Evolutionary conservation across 2,888 invertebrate species (phyloP).

Genomic region (Hydropsyche betteni): DNA sequence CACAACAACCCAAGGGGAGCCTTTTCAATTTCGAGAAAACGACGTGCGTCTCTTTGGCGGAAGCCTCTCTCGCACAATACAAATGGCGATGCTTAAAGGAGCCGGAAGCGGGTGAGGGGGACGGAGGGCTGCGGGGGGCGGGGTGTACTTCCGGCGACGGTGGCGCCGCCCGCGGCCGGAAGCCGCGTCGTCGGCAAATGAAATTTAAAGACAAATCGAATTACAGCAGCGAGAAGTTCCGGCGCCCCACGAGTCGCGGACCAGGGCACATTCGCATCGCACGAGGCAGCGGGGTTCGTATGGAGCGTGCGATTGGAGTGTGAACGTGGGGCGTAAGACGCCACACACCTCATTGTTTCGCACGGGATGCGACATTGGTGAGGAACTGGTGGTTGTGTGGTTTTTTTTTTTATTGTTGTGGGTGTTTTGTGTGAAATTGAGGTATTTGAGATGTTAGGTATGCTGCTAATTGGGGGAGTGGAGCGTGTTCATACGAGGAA

Average conservation of each 20-base stretch:
- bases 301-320: constrained; percentile 37
- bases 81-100: constrained; percentile 25
- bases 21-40: background rate
- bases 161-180: constrained; percentile 40
- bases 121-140: no score
- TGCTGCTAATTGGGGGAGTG: no score
- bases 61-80: constrained; percentile 11
- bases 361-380: constrained; percentile 5
- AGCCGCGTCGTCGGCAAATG: constrained; percentile 46
- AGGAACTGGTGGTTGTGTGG: constrained; percentile 17
- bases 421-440: no score
- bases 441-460: no score
- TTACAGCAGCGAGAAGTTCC: constrained; percentile 41
- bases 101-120: background rate
- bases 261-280: constrained; percentile 33
- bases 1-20: no score
- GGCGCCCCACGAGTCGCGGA: constrained; percentile 20
- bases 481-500: no score
- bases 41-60: constrained; percentile 4
- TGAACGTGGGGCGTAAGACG: constrained; percentile 3
- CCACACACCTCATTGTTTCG: constrained; percentile 34
- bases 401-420: no score
- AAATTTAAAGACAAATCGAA: constrained; percentile 51
- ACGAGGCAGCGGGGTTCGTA: background rate
- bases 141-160: constrained; percentile 37